Percentiles rank a stretch among this genome's conserved stretches.
These are phyloP conservation scores for Rhizoglyphus robini DNA, from an alignment of 1,140 invertebrate species.

Conservation along the genomic window DNA sequence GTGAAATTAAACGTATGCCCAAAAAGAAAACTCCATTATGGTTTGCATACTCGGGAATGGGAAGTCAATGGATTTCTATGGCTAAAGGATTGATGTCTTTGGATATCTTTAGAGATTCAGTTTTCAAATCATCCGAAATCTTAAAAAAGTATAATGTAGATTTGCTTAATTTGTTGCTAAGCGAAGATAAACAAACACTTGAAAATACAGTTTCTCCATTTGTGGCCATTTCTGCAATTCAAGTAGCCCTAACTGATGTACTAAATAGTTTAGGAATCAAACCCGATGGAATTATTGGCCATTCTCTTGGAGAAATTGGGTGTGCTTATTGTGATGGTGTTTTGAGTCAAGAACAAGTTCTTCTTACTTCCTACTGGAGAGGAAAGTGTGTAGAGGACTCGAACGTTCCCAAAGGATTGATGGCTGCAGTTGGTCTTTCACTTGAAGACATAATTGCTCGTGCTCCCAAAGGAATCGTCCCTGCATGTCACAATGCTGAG, in stretches of 20 bases:
- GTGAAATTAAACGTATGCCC: slow-evolving; percentile 4
- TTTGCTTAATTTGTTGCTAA: slow-evolving; percentile 59
- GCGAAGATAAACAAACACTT: slow-evolving; percentile 59
- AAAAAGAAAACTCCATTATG: slow-evolving; percentile 60
- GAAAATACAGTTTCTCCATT: slow-evolving; percentile 68
- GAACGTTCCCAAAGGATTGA: slow-evolving; percentile 31
- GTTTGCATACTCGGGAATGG: slow-evolving; percentile 92
- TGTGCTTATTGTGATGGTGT: slow-evolving; percentile 44
- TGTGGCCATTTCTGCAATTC: slow-evolving; percentile 70
- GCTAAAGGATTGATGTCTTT: slow-evolving; percentile 63
- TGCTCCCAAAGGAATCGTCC: slow-evolving; percentile 57
- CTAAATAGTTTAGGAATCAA: slow-evolving; percentile 34
- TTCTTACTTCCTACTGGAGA: slow-evolving; percentile 41
- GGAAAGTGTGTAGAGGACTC: slow-evolving; percentile 15
- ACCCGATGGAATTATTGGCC: slow-evolving; percentile 44
- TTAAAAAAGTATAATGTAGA: slow-evolving; percentile 63
- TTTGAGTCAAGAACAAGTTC: slow-evolving; percentile 40
- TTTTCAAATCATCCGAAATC: slow-evolving; percentile 55
- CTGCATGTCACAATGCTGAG: slow-evolving; percentile 81
- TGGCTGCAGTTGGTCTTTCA: slow-evolving; percentile 65
- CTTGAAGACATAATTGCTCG: slow-evolving; percentile 64
- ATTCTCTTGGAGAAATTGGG: slow-evolving; percentile 41
- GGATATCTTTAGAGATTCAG: slow-evolving; percentile 57
- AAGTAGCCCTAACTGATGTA: slow-evolving; percentile 41
- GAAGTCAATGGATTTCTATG: slow-evolving; percentile 91